Conservation (phyloP, 2,888 invertebrate genomes). For the Machimus rusticus region DNA sequence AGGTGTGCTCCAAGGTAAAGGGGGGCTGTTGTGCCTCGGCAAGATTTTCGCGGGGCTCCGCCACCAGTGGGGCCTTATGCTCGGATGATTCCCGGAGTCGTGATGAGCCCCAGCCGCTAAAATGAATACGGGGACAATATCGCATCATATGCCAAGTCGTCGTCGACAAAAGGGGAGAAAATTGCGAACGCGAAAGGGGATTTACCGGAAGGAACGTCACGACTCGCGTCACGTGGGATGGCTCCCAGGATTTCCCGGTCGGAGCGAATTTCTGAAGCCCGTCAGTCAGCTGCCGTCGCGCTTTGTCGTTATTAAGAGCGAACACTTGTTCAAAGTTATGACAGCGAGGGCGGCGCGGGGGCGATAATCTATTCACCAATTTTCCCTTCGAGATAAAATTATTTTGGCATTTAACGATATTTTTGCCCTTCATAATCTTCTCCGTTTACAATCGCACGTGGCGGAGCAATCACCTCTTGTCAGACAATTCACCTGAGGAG, state of each 20-base stretch:
- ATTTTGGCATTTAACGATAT: background rate
- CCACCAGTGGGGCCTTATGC: background rate
- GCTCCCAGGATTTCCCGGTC: background rate
- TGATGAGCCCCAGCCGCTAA: background rate
- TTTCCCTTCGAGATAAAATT: background rate
- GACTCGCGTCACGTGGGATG: background rate
- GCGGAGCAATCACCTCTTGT: background rate
- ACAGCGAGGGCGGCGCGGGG: background rate
- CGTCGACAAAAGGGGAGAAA: background rate
- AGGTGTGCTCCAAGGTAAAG: background rate
- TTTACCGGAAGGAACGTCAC: background rate
- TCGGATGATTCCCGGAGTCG: background rate
- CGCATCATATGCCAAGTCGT: background rate
- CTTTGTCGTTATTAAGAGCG: slow-evolving; percentile 7
- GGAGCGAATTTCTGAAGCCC: background rate
- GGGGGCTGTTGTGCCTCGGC: background rate
- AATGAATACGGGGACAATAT: background rate
- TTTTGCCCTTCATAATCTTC: background rate
- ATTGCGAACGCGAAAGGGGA: background rate
- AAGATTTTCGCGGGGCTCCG: background rate
- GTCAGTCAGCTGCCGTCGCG: background rate
- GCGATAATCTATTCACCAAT: background rate
- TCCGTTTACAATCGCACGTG: background rate
- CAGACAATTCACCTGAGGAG: background rate
- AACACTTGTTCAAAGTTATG: background rate